Conservation (phyloP, 2,888 invertebrate species). For the Meloe dianella region DNA sequence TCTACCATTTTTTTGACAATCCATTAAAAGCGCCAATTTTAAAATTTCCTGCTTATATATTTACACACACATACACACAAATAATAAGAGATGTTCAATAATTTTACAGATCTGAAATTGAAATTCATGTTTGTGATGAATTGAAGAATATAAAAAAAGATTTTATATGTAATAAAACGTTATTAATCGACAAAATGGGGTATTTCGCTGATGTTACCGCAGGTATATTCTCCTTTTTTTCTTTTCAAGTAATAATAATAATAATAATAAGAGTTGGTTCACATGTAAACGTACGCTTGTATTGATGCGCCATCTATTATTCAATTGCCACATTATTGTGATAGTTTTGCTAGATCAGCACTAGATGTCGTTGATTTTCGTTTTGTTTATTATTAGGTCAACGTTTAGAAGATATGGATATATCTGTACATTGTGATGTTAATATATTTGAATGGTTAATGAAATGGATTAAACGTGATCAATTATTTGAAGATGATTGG, state of each 20-base stretch:
- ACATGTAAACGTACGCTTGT: too few relatives aligned
- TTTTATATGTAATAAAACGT: constrained; percentile 85
- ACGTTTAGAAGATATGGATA: constrained; percentile 67
- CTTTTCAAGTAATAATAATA: neutral
- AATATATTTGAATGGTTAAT: constrained; percentile 96
- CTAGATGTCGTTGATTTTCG: neutral
- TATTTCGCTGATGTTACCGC: constrained; percentile 91
- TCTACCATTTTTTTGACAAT: too few relatives aligned
- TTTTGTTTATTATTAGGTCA: constrained; percentile 38
- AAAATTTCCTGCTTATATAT: too few relatives aligned
- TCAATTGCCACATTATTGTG: neutral
- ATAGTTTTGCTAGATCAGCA: too few relatives aligned
- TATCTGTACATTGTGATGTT: constrained; percentile 96
- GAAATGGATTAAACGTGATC: constrained; percentile 89
- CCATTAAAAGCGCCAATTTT: too few relatives aligned
- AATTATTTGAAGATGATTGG: constrained; percentile 69
- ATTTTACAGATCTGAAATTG: constrained; percentile 71
- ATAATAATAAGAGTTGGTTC: too few relatives aligned
- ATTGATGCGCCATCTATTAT: neutral
- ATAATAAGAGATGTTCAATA: too few relatives aligned
- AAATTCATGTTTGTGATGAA: constrained; percentile 95
- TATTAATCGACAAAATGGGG: constrained; percentile 90
- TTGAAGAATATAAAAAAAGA: constrained; percentile 87
- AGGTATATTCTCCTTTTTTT: constrained; percentile 54
- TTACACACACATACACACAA: too few relatives aligned